phyloP scores from a whole-genome alignment of 2,797 vertebrate genomes.

The Podarcis siculus region DNA sequence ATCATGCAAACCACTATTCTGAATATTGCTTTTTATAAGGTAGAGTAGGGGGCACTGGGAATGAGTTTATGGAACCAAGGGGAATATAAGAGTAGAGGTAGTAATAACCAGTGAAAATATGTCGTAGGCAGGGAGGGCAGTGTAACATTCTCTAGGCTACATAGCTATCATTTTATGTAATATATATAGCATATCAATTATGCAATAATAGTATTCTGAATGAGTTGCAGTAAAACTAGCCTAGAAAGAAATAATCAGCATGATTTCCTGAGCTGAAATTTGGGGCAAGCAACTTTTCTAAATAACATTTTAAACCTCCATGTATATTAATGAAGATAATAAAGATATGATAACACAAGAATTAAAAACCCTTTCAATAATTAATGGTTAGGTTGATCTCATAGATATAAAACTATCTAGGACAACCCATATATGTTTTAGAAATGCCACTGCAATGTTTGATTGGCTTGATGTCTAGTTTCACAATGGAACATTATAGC shows the following conservation, averaged over 20 bases:
- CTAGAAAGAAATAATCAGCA: conserved; percentile 1
- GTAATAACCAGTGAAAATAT: neutral
- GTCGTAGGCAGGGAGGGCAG: neutral
- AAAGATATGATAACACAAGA: neutral
- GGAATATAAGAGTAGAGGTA: neutral
- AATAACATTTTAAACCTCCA: neutral
- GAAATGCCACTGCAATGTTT: neutral
- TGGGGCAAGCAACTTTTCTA: conserved; percentile 16
- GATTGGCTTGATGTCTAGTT: neutral
- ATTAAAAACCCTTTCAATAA: conserved; percentile 21
- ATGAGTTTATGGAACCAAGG: too few relatives aligned
- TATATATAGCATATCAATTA: conserved; percentile 11
- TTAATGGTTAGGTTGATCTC: neutral
- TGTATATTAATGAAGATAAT: conserved; percentile 28
- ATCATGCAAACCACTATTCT: too few relatives aligned
- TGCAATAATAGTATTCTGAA: neutral
- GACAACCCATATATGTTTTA: neutral
- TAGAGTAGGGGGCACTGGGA: too few relatives aligned
- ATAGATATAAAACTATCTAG: neutral
- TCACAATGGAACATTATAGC: neutral
- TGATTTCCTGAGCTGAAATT: conserved; percentile 10
- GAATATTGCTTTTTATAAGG: too few relatives aligned
- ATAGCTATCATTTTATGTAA: neutral
- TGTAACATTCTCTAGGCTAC: neutral
- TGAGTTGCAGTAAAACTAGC: neutral